Evolutionary conservation across 2,797 vertebrate species (phyloP).

Genomic region (Xiphorhynchus erythropygius): DNA sequence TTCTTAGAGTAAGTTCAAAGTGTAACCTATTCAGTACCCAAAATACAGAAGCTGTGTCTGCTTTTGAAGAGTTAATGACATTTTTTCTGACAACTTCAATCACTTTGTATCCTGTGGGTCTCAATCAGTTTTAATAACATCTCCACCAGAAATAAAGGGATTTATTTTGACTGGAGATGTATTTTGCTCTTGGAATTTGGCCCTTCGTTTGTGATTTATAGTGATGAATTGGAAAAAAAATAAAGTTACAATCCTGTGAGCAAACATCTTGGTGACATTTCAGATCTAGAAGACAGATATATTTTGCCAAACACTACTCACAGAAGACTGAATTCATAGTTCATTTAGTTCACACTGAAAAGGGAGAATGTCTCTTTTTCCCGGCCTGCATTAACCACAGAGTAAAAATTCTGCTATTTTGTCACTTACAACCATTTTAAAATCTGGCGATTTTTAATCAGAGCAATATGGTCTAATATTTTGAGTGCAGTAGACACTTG

Average conservation of each 20-base stretch:
- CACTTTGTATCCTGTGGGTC: not conserved
- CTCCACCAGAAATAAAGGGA: not conserved
- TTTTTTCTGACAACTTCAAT: not conserved
- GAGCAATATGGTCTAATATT: not conserved
- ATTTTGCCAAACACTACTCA: not conserved
- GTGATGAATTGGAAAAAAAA: not conserved
- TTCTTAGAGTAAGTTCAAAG: not conserved
- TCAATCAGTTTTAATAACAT: not conserved
- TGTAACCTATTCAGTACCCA: not conserved
- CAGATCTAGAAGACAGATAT: not conserved
- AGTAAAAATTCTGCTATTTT: not conserved
- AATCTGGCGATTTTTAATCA: not conserved
- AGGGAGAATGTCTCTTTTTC: not conserved
- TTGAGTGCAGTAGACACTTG: not conserved
- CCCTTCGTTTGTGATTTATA: not conserved
- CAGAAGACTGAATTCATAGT: not conserved
- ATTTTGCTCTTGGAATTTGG: not conserved
- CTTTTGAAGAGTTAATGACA: not conserved
- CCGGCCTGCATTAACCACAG: not conserved
- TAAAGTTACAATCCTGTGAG: not conserved
- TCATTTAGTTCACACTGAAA: not conserved
- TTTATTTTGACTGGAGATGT: not conserved
- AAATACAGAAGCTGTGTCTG: not conserved
- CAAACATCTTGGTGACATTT: not conserved
- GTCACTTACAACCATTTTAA: not conserved